Evolutionary conservation across 2,888 invertebrate species (phyloP), one percentile per base, ranked within the genome.

Genomic region (Lagria hirta): DNA sequence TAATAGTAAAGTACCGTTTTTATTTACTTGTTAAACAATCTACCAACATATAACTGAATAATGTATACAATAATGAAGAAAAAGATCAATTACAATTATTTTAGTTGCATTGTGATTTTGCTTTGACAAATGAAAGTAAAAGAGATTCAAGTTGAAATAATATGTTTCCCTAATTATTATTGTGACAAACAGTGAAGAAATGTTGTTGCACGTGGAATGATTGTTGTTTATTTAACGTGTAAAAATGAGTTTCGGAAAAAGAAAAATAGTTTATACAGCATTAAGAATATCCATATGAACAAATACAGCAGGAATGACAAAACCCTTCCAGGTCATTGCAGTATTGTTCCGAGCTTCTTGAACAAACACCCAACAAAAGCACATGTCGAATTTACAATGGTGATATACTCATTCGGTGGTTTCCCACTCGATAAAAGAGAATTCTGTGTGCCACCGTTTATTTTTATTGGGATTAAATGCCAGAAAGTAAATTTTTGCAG

Each of bases 311-410:
- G 41, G 26, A 22, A 18, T 18, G 23, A 26, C 23, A 41, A 46
- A 46, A 46, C 46, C 46, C 46, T 46, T 46, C 41, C 41, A 44
- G 44, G 37, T 32, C 38, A 38, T 38, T 44, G 20, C 38, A 16
- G 33, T 32, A 44, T 44, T 32, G 32, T 28, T 44, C 37, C 16
- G 24, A 28, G 27, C 37, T 36, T 36, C 30, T 46, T 46, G 33
- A 35, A 36, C 33, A 41, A 46, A 46, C 41, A 46, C 41, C 41
- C 32, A 23, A 32, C 24, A 35, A 36, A 41, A 36, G 44, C 26
- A 26, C 32, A 43, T 32, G 32, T 26, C 11, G 35, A 43, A 41
- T 41, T 18, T 32, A 46, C 41, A 46, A 42, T 36, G 29, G 30
- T 34, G 36, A 35, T 33, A 33, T 11, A 30, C 37, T 36, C 32